Conservation (phyloP, 2,113 vertebrate genomes). For the Pachycephala philippinensis region DNA sequence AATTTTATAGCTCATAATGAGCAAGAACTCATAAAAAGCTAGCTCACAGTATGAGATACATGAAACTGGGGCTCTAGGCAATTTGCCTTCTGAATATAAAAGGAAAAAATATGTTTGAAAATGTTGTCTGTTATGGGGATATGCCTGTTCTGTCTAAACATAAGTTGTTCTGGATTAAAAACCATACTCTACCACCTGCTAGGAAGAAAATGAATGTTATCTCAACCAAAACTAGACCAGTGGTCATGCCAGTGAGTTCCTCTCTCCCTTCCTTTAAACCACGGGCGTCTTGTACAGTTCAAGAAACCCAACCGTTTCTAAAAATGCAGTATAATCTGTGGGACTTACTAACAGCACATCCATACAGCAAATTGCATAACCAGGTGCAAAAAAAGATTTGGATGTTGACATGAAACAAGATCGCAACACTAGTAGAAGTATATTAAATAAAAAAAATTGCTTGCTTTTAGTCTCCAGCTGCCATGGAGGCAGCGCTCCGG, state of each 20-base stretch:
- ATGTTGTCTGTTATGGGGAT: neutral
- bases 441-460: neutral
- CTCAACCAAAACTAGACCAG: neutral
- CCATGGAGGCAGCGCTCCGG: fast-evolving
- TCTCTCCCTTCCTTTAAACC: neutral
- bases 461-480: neutral
- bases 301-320: neutral
- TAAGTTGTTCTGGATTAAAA: neutral
- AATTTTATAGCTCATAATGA: neutral
- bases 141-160: neutral
- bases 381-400: neutral
- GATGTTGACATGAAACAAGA: neutral
- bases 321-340: neutral
- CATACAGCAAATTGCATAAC: neutral
- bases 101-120: neutral
- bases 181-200: neutral
- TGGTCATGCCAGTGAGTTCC: neutral
- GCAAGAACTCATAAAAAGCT: neutral
- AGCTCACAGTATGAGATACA: neutral
- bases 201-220: neutral
- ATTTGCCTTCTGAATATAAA: neutral
- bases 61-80: neutral
- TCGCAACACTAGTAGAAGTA: neutral
- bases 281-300: neutral
- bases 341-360: neutral